Base-by-base conservation (phyloP, 2,888 invertebrate species). In the Brachyptera putata region DNA sequence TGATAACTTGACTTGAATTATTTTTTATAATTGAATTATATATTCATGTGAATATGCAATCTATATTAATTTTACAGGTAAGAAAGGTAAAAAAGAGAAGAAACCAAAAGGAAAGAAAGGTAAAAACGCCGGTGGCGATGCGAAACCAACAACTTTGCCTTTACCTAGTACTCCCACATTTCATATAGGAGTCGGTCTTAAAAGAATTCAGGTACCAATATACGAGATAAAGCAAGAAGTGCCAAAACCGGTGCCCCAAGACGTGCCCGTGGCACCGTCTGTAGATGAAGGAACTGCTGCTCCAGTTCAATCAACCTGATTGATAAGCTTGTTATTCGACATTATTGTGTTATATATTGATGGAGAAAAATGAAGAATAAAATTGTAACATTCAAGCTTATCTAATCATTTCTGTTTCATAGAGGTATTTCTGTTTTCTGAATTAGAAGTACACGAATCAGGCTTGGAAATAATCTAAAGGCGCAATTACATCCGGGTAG, bases 121-220 rank as follows among this genome's bases (percentile, higher is more conserved):
- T 64, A 0, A 75, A 73, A n/a, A 25, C 24, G 49, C 16, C 65
- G 13, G 64, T 71, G 21, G 21, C 7, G 36, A 22, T 7, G 36
- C 22, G 3, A 5, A 16, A 3, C 25, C 37, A 4, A 14, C 14
- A 26, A 26, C 14, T 14, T 39, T 56, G 2, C 1, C 65, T 1
- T 67, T 74, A 9, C 81, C 81, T 0, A 79, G 79, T 26, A 74
- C 76, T 57, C 72, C 81, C 14, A 81, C 81, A 1, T 79, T 79
- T 62, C 77, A 78, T 60, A 75, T 79, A 64, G 74, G 75, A 46
- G 76, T 79, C 66, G 73, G 73, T n/a, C 63, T 73, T 58, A 69
- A 68, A 53, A 63, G 69, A 21, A 41, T 43, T 5, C 57, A 63
- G 53, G 36, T 21, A 48, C 39, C 55, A n/a, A 21, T 53, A 24